Evolutionary conservation across 2,113 vertebrate species (phyloP).

Genomic region (Chascanopsetta lugubris): DNA sequence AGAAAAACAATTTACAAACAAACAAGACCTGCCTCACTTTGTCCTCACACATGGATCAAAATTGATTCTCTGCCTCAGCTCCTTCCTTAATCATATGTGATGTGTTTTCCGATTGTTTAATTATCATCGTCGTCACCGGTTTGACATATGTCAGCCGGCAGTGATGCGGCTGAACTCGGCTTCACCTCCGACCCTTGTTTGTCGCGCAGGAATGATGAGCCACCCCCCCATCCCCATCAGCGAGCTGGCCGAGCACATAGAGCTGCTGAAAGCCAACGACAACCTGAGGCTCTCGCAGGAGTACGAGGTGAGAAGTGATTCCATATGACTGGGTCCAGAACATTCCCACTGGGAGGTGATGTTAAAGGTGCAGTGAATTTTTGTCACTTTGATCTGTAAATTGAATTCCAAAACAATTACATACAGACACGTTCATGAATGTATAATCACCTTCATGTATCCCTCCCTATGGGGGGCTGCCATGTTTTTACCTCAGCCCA

Average conservation of each 20-base stretch:
- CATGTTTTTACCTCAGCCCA: too few relatives aligned
- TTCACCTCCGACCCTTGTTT: constrained; percentile 30
- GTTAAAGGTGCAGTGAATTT: constrained; percentile 40
- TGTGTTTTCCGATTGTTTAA: constrained; percentile 49
- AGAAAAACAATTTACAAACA: constrained; percentile 74
- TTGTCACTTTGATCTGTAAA: too few relatives aligned
- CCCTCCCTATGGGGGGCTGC: too few relatives aligned
- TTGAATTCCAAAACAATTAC: too few relatives aligned
- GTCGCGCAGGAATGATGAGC: constrained; percentile 87
- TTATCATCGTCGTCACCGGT: constrained; percentile 51
- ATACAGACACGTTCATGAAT: too few relatives aligned
- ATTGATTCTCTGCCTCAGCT: constrained; percentile 72
- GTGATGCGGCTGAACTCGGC: constrained; percentile 2
- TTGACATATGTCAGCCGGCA: constrained; percentile 28
- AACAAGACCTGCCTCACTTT: constrained; percentile 58
- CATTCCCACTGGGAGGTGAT: constrained; percentile 28
- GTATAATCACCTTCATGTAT: too few relatives aligned
- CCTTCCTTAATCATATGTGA: constrained; percentile 66
- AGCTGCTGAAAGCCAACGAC: constrained; percentile 96
- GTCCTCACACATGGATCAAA: constrained; percentile 68
- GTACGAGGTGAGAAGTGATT: constrained; percentile 88
- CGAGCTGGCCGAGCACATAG: constrained; percentile 95
- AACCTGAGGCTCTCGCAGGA: constrained; percentile 98
- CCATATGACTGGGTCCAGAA: constrained; percentile 21
- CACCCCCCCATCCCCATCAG: constrained; percentile 93